These are phyloP conservation scores for Dryobota labecula DNA, from an alignment of 2,888 invertebrate genomes.

Conservation along the genomic window DNA sequence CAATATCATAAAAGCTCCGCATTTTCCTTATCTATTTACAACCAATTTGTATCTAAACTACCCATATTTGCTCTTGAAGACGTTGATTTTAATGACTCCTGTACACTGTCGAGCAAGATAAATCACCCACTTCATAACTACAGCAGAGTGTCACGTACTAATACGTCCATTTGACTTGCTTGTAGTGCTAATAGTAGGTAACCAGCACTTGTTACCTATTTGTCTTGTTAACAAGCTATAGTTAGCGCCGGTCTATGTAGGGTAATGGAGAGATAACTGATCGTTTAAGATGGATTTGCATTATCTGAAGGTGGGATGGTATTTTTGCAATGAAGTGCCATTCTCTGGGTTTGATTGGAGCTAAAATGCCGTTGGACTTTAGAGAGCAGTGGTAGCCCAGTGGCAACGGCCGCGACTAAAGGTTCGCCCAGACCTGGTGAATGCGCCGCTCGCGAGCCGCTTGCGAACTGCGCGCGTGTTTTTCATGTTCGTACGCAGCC, in stretches of 20 bases:
- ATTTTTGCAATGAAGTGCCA: conserved; percentile 17
- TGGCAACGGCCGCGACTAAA: too few species aligned
- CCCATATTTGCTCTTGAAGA: conserved; percentile 48
- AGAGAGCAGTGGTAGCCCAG: too few species aligned
- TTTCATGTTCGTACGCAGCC: too few species aligned
- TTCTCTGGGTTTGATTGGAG: not conserved
- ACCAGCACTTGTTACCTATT: conserved; percentile 50
- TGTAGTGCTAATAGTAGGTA: conserved; percentile 40
- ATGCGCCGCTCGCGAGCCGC: too few species aligned
- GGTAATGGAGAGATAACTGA: conserved; percentile 58
- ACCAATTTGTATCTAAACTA: conserved; percentile 35
- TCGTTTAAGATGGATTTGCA: conserved; percentile 26
- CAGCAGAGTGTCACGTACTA: conserved; percentile 52
- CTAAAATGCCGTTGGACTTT: not conserved
- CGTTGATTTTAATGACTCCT: conserved; percentile 43
- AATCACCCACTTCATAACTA: conserved; percentile 50
- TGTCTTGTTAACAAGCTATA: conserved; percentile 53
- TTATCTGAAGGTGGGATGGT: conserved; percentile 24
- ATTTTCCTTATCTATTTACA: conserved; percentile 11
- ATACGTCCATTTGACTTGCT: conserved; percentile 39
- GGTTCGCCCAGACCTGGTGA: too few species aligned
- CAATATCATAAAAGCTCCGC: not conserved
- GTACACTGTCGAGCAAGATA: conserved; percentile 49
- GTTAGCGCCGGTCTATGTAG: conserved; percentile 49
- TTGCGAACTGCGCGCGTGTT: too few species aligned